These are phyloP conservation scores for Actinemys pallida DNA, from an alignment of 2,113 vertebrate genomes.

Conservation along the genomic window DNA sequence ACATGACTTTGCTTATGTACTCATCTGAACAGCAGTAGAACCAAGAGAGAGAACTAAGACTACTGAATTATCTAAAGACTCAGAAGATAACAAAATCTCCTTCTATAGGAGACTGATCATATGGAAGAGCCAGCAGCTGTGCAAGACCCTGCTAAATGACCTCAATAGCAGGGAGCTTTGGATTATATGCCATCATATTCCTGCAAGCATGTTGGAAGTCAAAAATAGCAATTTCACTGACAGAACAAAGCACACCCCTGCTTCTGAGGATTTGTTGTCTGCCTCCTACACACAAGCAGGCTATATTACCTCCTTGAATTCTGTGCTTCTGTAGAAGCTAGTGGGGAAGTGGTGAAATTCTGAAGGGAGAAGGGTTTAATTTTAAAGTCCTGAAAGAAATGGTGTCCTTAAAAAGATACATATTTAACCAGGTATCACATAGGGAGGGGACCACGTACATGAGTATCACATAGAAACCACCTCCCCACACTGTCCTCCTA, in stretches of 20 bases:
- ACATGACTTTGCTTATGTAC: not conserved
- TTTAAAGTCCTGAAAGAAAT: not conserved
- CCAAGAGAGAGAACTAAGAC: not conserved
- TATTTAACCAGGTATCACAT: not conserved
- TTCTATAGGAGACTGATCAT: not conserved
- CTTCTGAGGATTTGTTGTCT: constrained; percentile 16
- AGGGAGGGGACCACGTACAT: not conserved
- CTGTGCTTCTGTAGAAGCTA: not conserved
- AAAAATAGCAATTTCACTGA: constrained; percentile 48
- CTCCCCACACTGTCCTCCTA: not conserved
- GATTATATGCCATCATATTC: constrained; percentile 9
- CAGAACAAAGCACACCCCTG: not conserved
- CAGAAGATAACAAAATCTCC: not conserved
- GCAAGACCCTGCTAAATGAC: not conserved
- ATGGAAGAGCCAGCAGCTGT: not conserved
- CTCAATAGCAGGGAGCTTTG: not conserved
- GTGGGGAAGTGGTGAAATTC: not conserved
- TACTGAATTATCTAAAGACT: not conserved
- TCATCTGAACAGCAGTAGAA: rapidly evolving
- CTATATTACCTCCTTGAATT: not conserved
- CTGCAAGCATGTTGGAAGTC: not conserved
- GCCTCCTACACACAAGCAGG: constrained; percentile 42
- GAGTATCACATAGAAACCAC: not conserved
- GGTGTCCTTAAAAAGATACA: not conserved
- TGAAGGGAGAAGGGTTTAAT: not conserved